Evolutionary conservation across 92 coral and sea anemone species (phyloP).

Genomic region (Phenganax stokvisi): DNA sequence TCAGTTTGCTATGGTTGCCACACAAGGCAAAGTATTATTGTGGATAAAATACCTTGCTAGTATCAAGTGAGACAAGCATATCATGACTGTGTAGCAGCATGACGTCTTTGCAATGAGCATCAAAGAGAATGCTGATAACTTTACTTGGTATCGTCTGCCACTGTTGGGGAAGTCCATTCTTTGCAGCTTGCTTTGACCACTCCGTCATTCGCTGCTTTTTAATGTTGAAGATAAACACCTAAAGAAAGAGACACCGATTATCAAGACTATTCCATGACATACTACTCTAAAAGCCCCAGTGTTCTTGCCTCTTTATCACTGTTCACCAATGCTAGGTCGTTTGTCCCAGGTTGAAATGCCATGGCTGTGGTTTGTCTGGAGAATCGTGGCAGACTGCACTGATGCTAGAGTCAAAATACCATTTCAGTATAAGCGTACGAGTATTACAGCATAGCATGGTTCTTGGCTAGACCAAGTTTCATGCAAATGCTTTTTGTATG

Average conservation of each 20-base stretch:
- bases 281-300: slow-evolving; percentile 6
- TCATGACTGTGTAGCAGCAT: slow-evolving; percentile 68
- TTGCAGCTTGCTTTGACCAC: slow-evolving; percentile 71
- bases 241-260: background rate
- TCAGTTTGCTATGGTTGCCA: background rate
- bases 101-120: slow-evolving; percentile 52
- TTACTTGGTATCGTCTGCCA: slow-evolving; percentile 60
- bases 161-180: slow-evolving; percentile 66
- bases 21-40: background rate
- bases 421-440: background rate
- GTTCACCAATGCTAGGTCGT: slow-evolving; percentile 54
- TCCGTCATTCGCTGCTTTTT: slow-evolving; percentile 57
- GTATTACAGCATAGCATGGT: background rate
- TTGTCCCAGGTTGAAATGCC: slow-evolving; percentile 86
- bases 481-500: no score
- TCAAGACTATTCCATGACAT: no score
- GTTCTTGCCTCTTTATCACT: slow-evolving; percentile 56
- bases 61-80: slow-evolving; percentile 63
- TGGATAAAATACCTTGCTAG: slow-evolving; percentile 55
- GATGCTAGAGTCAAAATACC: slow-evolving; percentile 38
- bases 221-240: slow-evolving; percentile 70
- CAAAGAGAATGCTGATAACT: slow-evolving; percentile 63
- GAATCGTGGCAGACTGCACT: slow-evolving; percentile 62
- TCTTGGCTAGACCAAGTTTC: background rate
- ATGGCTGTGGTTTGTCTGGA: slow-evolving; percentile 70